Conservation (phyloP, 1,140 invertebrate genomes). For the Hirudo medicinalis region DNA sequence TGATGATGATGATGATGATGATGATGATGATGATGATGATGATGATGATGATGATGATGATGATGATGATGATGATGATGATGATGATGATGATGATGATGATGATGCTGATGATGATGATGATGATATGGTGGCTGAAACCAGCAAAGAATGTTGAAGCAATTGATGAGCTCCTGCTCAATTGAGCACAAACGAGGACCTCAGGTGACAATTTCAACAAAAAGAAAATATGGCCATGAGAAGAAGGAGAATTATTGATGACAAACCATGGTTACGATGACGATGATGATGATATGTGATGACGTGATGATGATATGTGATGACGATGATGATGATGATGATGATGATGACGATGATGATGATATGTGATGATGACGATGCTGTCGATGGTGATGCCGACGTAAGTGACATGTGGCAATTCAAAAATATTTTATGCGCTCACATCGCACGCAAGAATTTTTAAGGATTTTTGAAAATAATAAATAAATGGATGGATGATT, state of each 20-base stretch:
- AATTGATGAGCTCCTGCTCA: too few relatives aligned
- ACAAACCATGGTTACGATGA: background rate
- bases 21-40: constrained; percentile 15
- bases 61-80: constrained; percentile 8
- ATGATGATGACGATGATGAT: constrained; percentile 6
- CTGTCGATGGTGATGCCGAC: too few relatives aligned
- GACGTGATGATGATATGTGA: background rate
- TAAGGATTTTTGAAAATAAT: too few relatives aligned
- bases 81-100: constrained; percentile 8
- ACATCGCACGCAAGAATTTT: too few relatives aligned
- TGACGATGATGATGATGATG: background rate
- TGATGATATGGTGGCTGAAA: constrained; percentile 11
- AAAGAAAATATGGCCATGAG: background rate
- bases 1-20: constrained; percentile 12
- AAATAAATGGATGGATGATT: too few relatives aligned
- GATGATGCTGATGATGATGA: constrained; percentile 4
- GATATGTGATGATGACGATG: background rate
- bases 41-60: constrained; percentile 14
- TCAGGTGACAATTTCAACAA: too few relatives aligned
- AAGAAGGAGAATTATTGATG: background rate
- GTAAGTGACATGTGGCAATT: too few relatives aligned
- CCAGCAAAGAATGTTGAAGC: too few relatives aligned
- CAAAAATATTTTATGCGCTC: too few relatives aligned
- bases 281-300: background rate
- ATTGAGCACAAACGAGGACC: too few relatives aligned